Evolutionary conservation across 2,888 invertebrate genomes (phyloP).

Genomic region (Apotomis capreana): DNA sequence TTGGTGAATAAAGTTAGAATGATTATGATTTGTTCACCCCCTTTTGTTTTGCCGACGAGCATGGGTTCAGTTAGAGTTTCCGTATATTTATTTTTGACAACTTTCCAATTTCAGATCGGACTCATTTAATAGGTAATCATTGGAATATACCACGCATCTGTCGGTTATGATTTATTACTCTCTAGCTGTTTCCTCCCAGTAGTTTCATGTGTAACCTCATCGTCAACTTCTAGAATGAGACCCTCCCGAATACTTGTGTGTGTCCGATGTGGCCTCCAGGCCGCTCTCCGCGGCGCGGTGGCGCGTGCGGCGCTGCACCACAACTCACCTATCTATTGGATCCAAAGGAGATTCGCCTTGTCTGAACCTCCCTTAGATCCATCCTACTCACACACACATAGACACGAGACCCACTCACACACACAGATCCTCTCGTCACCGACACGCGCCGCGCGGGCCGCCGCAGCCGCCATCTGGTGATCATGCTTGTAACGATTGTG

Average conservation of each 20-base stretch:
- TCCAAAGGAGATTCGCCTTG: background rate
- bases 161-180: conserved; percentile 59
- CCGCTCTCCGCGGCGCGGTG: conserved; percentile 45
- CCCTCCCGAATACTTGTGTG: conserved; percentile 61
- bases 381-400: conserved; percentile 8
- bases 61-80: conserved; percentile 58
- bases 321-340: background rate
- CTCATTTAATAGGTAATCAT: conserved; percentile 83
- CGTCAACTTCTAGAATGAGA: conserved; percentile 63
- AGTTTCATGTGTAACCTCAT: conserved; percentile 61
- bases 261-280: conserved; percentile 48
- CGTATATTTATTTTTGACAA: conserved; percentile 72
- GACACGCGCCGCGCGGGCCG: conserved; percentile 31
- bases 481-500: conserved; percentile 77
- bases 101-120: conserved; percentile 84
- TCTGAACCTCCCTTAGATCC: background rate
- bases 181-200: conserved; percentile 73
- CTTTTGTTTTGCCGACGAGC: conserved; percentile 54
- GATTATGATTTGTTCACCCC: conserved; percentile 39
- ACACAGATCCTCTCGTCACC: background rate
- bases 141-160: conserved; percentile 67
- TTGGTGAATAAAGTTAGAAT: conserved; percentile 37
- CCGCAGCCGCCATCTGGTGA: conserved; percentile 49
- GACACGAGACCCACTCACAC: conserved; percentile 9
- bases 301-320: conserved; percentile 9